Base-by-base conservation (phyloP, 1,140 invertebrate genomes). In the Zaprionus camerounensis region DNA sequence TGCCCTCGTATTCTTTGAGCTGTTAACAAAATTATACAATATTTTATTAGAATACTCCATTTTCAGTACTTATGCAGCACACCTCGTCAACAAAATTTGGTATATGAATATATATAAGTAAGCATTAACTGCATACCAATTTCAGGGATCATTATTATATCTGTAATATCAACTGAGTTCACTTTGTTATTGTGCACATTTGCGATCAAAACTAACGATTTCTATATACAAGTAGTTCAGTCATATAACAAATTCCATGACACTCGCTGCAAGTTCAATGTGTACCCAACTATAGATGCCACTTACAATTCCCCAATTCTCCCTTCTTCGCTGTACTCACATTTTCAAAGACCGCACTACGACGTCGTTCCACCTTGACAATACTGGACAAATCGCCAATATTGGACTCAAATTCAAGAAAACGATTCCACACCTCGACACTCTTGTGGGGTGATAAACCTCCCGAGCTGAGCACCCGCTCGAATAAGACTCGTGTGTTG, bases 311-410 rank as follows among this genome's bases (percentile, higher is more conserved):
- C 15, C 36, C n/a, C 20, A 24, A 24, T 24, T 51, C 20, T 46
- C n/a, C n/a, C 46, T 11, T 5, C 13, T 13, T 6, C 9, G 7
- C n/a, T 20, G n/a, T 7, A 80, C 86, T 57, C 92, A 98, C 97
- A 94, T 98, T 98, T 91, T 98, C 97, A 72, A 99, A 94, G 2
- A 98, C 97, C 34, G 97, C 96, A 84, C 97, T 96, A 59, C 99
- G 94, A 63, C 98, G 92, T 87, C 98, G 98, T 93, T 99, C 99
- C 9, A 99, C 98, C 94, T 99, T 99, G 0, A 99, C 96, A 68
- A 99, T 99, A 94, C 97, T 98, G n/a, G 98, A 96, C 49, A 99
- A 93, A 94, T 99, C 99, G 1, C 99, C 99, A 79, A 99, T 99
- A 84, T 99, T 98, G 22, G 98, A 99, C 94, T 99, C 99, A 93